Conservation (phyloP, 2,113 vertebrate species). For the Chaetorhynchus papuensis region DNA sequence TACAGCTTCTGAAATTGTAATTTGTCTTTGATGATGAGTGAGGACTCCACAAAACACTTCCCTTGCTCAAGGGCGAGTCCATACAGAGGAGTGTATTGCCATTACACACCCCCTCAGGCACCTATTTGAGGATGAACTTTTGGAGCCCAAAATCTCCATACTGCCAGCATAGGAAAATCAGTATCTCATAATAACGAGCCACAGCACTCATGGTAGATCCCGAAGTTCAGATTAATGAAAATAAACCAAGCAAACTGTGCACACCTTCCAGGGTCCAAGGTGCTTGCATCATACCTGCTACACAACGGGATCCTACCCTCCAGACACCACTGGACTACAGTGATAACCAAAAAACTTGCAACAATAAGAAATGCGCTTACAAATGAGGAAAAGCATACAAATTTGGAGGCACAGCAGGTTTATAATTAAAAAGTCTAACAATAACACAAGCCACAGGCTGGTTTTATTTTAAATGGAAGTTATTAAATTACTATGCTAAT, state of each 20-base stretch:
- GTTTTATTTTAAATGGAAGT: constrained; percentile 30
- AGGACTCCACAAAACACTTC: neutral
- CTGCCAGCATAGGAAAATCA: neutral
- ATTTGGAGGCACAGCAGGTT: neutral
- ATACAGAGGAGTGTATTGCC: neutral
- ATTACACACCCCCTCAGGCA: neutral
- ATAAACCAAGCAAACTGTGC: neutral
- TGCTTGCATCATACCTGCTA: neutral
- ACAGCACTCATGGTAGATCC: neutral
- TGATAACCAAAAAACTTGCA: neutral
- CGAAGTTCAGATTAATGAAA: neutral
- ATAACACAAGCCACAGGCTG: neutral
- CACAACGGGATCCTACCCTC: neutral
- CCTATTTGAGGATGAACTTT: neutral
- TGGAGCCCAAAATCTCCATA: neutral
- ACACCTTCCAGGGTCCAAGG: neutral
- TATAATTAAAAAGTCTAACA: constrained; percentile 33
- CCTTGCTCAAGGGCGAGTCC: neutral
- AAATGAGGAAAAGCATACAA: neutral
- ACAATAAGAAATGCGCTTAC: neutral
- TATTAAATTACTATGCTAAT: constrained; percentile 2
- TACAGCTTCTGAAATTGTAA: neutral
- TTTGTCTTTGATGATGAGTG: neutral
- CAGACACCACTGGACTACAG: neutral
- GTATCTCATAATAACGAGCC: neutral